Evolutionary conservation across 2,888 invertebrate species (phyloP).

Genomic region (Rutpela maculata): DNA sequence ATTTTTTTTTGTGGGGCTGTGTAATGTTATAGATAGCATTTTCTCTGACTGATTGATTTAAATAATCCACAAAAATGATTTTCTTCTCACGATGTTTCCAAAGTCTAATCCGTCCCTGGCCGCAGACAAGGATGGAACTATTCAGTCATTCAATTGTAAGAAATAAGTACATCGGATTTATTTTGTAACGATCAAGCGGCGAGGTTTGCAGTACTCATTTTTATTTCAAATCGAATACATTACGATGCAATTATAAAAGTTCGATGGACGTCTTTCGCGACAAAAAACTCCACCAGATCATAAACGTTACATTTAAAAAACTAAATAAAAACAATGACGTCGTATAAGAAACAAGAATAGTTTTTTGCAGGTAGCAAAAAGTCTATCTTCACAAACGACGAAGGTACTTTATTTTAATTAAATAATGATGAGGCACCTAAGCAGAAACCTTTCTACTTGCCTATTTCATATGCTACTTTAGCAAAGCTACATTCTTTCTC

Average conservation of each 20-base stretch:
- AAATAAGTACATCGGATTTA: constrained; percentile 68
- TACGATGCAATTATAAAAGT: constrained; percentile 67
- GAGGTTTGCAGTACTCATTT: constrained; percentile 65
- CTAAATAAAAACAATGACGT: constrained; percentile 32
- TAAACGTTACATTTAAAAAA: constrained; percentile 53
- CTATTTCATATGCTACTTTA: neutral
- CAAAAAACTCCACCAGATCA: constrained; percentile 56
- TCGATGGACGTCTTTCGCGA: constrained; percentile 59
- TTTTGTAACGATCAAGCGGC: constrained; percentile 66
- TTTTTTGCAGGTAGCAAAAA: constrained; percentile 37
- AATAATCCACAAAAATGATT: neutral
- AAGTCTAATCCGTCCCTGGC: constrained; percentile 39
- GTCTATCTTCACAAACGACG: neutral
- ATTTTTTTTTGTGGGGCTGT: no score
- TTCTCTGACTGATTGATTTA: no score
- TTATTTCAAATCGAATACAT: constrained; percentile 67
- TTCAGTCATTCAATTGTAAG: constrained; percentile 66
- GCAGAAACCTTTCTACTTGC: neutral
- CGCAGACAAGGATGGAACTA: constrained; percentile 36
- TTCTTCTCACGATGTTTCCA: neutral
- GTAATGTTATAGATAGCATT: no score
- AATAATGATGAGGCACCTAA: constrained; percentile 16
- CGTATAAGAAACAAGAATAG: constrained; percentile 38
- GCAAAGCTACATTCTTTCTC: neutral
- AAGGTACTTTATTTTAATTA: constrained; percentile 31